Evolutionary conservation across 1,140 invertebrate species (phyloP), one percentile per base, ranked within the genome.

Genomic region (Eriosoma lanigerum): DNA sequence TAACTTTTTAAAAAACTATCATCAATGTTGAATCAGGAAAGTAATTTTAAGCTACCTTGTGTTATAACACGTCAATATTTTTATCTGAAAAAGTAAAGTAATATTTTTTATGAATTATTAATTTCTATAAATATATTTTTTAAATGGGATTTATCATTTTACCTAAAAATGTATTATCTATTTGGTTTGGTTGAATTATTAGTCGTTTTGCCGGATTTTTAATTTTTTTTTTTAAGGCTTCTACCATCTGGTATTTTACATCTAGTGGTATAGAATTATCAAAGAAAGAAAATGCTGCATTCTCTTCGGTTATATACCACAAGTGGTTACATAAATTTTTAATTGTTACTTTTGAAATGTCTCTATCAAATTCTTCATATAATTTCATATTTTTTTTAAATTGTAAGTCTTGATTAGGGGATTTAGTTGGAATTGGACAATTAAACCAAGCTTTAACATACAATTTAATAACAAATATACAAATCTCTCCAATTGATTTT

Each of bases 281-380:
- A n/a, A n/a, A n/a, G n/a, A n/a, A n/a, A n/a, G n/a, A n/a, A n/a
- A n/a, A n/a, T n/a, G n/a, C n/a, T n/a, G 46, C 68, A 72, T 8
- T 52, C 5, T 72, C 68, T 29, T 24, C 44, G 17, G 68, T 72
- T 72, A 72, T 50, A 8, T 72, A 72, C 46, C n/a, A 72, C 4
- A 72, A 72, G 19, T 72, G 68, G 5, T 72, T 0, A 29, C 50
- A 50, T 24, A 52, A 2, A 50, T 50, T 72, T 21, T 72, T 32
- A 21, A 52, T 48, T 0, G 50, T 13, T 58, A 64, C 46, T 64
- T 32, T 58, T 26, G 60, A 81, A 44, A 82, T 60, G 52, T 38
- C n/a, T n/a, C n/a, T n/a, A n/a, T n/a, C n/a, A n/a, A n/a, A n/a
- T n/a, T n/a, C n/a, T n/a, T n/a, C n/a, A n/a, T n/a, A n/a, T n/a